Evolutionary conservation across 2,113 vertebrate species (phyloP).

Genomic region (Aegypius monachus): DNA sequence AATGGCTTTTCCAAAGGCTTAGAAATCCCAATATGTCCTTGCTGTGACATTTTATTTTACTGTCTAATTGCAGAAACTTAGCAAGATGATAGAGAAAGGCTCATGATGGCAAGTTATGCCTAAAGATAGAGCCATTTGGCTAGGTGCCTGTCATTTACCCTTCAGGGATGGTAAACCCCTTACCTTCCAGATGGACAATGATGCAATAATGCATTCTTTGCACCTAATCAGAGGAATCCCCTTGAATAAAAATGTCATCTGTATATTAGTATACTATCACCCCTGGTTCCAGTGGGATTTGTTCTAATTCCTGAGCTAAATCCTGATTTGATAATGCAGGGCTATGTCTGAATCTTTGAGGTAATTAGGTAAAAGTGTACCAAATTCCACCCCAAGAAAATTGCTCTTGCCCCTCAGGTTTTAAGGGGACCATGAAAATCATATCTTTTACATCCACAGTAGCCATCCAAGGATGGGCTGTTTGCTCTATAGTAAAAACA

Average conservation of each 20-base stretch:
- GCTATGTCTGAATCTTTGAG: background rate
- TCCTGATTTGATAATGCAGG: background rate
- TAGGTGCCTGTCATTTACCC: background rate
- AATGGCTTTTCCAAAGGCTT: background rate
- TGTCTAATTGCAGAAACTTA: background rate
- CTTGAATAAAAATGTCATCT: background rate
- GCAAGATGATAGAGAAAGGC: background rate
- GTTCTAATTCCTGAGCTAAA: background rate
- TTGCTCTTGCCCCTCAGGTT: background rate
- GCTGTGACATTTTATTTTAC: background rate
- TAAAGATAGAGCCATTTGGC: background rate
- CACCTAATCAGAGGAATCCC: background rate
- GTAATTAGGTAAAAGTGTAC: background rate
- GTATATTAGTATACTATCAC: background rate
- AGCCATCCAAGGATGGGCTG: background rate
- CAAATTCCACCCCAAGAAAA: background rate
- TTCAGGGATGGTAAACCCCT: background rate
- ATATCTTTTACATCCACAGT: background rate
- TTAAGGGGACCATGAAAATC: background rate
- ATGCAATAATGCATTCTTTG: background rate
- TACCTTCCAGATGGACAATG: background rate
- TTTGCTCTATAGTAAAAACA: background rate
- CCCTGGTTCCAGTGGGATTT: background rate
- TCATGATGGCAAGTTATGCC: background rate
- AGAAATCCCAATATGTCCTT: background rate